Evolutionary conservation across 2,113 vertebrate genomes (phyloP).

Genomic region (Hemicordylus capensis): DNA sequence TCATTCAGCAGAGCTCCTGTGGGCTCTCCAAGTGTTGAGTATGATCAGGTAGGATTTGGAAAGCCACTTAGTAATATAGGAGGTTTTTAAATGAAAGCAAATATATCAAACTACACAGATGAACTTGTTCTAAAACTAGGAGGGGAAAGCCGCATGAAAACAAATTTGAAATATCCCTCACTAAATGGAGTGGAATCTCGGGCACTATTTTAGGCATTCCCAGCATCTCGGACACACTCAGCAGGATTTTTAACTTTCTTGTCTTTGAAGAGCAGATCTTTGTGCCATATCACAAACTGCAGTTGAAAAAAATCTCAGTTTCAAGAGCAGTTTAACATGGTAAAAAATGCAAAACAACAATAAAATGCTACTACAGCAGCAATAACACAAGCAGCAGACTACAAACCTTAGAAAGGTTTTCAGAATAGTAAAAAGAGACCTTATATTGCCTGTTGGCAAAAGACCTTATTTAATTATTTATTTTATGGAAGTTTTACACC

Average conservation of each 20-base stretch:
- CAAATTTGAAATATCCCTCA: background rate
- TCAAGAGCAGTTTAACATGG: background rate
- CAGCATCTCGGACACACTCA: background rate
- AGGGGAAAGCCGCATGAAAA: background rate
- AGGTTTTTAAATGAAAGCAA: background rate
- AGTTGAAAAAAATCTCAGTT: background rate
- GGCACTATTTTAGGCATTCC: background rate
- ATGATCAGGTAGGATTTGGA: background rate
- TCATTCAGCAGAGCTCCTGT: background rate
- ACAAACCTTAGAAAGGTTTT: background rate
- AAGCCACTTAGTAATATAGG: background rate
- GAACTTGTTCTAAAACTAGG: background rate
- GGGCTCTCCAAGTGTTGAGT: background rate
- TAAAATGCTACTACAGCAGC: background rate
- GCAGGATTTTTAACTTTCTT: background rate
- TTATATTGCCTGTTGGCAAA: background rate
- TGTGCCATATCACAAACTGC: background rate
- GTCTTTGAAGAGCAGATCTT: background rate
- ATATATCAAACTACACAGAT: no score
- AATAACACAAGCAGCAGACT: background rate
- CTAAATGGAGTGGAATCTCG: background rate
- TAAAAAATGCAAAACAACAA: background rate
- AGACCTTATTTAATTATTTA: no score
- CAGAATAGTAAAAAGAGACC: background rate
- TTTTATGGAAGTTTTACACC: no score